These are phyloP conservation scores for Mesorhabditis sp. DNA, from an alignment of 2,888 invertebrate genomes.

Conservation along the genomic window DNA sequence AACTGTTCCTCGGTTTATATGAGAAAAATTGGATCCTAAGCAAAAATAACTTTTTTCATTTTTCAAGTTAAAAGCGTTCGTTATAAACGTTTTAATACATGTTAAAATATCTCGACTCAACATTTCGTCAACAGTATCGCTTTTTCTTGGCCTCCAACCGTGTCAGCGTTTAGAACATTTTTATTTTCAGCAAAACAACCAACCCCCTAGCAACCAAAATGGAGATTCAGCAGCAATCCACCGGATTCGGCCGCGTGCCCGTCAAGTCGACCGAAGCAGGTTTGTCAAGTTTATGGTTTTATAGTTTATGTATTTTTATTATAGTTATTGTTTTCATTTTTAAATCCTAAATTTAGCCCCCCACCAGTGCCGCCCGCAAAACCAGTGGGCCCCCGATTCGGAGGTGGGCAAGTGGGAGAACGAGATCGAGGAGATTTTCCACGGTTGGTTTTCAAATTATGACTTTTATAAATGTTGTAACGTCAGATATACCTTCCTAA, in stretches of 20 bases:
- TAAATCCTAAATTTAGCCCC: neutral
- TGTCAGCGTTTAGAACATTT: too few relatives aligned
- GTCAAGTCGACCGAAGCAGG: constrained; percentile 1
- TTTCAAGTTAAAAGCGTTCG: too few relatives aligned
- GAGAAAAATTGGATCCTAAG: too few relatives aligned
- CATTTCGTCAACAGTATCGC: too few relatives aligned
- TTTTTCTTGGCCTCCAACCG: too few relatives aligned
- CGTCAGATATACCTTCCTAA: too few relatives aligned
- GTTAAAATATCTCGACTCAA: too few relatives aligned
- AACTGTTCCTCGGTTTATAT: too few relatives aligned
- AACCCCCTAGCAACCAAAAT: neutral
- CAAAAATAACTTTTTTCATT: too few relatives aligned
- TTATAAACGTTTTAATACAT: too few relatives aligned
- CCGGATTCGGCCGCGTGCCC: neutral
- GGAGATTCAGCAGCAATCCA: neutral
- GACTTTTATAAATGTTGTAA: too few relatives aligned
- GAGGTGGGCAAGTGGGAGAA: constrained; percentile 5
- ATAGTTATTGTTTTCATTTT: neutral
- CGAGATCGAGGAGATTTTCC: neutral
- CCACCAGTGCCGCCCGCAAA: constrained; percentile 2
- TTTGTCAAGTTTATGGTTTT: neutral
- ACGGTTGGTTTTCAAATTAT: neutral
- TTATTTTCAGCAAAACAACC: too few relatives aligned
- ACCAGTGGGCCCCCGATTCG: neutral
- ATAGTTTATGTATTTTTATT: neutral